Percentiles rank a stretch among this genome's conserved stretches.
Evolutionary conservation across 2,888 invertebrate genomes (phyloP).

Genomic region (Marasmarcha lunaedactyla): DNA sequence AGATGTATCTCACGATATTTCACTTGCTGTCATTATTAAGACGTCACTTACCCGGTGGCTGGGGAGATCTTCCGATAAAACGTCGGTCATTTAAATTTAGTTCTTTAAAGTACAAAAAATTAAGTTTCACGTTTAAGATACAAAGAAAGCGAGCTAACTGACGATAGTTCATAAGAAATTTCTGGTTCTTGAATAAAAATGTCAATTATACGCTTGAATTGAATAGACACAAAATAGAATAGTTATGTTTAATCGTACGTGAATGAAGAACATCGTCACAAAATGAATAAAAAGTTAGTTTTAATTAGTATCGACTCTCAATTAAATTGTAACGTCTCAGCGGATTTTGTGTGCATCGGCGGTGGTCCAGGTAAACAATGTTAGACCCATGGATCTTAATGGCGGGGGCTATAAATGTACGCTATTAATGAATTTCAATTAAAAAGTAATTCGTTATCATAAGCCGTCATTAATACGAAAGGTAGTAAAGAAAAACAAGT

Average conservation of each 20-base stretch:
- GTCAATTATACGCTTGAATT: too few species aligned
- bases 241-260: slow-evolving; percentile 27
- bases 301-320: slow-evolving; percentile 30
- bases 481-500: slow-evolving; percentile 18
- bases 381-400: slow-evolving; percentile 31
- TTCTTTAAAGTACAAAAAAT: background rate
- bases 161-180: background rate
- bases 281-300: slow-evolving; percentile 40
- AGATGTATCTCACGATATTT: slow-evolving; percentile 61
- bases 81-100: slow-evolving; percentile 37
- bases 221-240: too few species aligned
- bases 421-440: slow-evolving; percentile 31
- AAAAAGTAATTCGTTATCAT: slow-evolving; percentile 15
- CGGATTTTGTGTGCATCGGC: slow-evolving; percentile 41
- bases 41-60: slow-evolving; percentile 68
- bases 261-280: slow-evolving; percentile 22
- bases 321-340: slow-evolving; percentile 66
- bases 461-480: slow-evolving; percentile 19
- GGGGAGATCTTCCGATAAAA: slow-evolving; percentile 50
- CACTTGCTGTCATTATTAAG: slow-evolving; percentile 64
- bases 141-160: background rate
- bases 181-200: too few species aligned
- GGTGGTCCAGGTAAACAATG: slow-evolving; percentile 44
- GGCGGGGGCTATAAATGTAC: slow-evolving; percentile 31
- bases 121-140: background rate